These are phyloP conservation scores for Agrochola lychnidis DNA, from an alignment of 2,888 invertebrate species.

Conservation along the genomic window DNA sequence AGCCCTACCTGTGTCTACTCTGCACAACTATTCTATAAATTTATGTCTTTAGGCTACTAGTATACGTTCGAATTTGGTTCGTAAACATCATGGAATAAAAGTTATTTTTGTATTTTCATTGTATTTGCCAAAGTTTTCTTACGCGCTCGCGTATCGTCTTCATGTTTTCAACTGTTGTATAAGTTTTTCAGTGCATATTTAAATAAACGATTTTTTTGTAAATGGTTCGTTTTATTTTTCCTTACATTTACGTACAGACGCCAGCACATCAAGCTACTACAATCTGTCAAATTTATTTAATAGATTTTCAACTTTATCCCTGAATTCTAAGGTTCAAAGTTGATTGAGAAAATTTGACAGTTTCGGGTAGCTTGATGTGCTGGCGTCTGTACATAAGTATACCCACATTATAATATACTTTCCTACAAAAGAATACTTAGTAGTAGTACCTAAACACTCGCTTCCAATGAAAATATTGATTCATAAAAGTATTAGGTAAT, in stretches of 20 bases:
- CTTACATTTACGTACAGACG: too few relatives aligned
- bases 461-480: neutral
- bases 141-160: constrained; percentile 69
- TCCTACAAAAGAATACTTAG: too few relatives aligned
- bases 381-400: too few relatives aligned
- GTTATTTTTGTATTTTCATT: constrained; percentile 82
- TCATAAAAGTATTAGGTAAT: neutral
- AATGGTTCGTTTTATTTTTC: constrained; percentile 44
- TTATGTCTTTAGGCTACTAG: constrained; percentile 78
- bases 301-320: too few relatives aligned
- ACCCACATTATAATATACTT: too few relatives aligned
- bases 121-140: constrained; percentile 77
- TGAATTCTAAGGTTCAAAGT: too few relatives aligned
- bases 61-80: constrained; percentile 69
- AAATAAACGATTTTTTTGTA: constrained; percentile 80
- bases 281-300: too few relatives aligned
- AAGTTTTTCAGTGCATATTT: constrained; percentile 88
- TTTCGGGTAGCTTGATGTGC: too few relatives aligned
- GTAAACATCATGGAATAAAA: constrained; percentile 62
- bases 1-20: constrained; percentile 71
- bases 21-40: constrained; percentile 83
- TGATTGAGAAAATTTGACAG: too few relatives aligned
- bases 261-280: too few relatives aligned
- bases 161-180: constrained; percentile 81
- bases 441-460: neutral